Evolutionary conservation across 1,140 invertebrate genomes (phyloP), one percentile per base, ranked within the genome.

Genomic region (Leptestheria dahalacensis): DNA sequence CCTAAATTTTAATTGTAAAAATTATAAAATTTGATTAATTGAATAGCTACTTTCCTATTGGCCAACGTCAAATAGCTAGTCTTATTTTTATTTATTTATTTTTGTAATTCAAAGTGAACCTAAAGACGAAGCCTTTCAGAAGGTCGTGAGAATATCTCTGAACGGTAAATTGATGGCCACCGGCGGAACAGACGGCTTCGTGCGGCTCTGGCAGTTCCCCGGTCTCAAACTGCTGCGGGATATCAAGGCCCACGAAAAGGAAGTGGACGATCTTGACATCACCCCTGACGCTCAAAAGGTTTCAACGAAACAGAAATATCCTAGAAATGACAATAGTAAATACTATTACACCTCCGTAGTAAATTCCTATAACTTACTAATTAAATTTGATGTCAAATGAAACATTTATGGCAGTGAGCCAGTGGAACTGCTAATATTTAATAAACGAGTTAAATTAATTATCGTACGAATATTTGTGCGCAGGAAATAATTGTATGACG

Each of bases 261-360:
- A 91, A 76, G 83, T 96, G 60, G 91, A 95, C 71, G 91, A 96
- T 71, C 68, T 97, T 46, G 90, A 94, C 73, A 86, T 96, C 68
- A 88, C 84, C 74, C 81, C 83, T 1, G 79, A 81, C 68, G 80
- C 47, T n/a, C 47, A 63, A 62, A 62, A 61, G 21, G 55, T 62
- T 29, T 20, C 9, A 10, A 23, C 11, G 1, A 1, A 9, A 12
- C 21, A 6, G 11, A 51, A 51, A 23, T 59, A 48, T 20, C 12
- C 28, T 60, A 21, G 24, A 10, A 50, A 60, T 25, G 1, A 11
- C 33, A n/a, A 57, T 18, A 3, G 21, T 47, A 15, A 60, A 46
- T 48, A 41, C 15, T 56, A 29, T 50, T 10, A 46, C 48, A 48
- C n/a, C n/a, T n/a, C n/a, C n/a, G n/a, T n/a, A n/a, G n/a, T n/a